Evolutionary conservation across 30 jellyfish, hydroid and myxozoan species (phyloP), one percentile per base, ranked within the genome.

Genomic region (Chironex yamaguchii): DNA sequence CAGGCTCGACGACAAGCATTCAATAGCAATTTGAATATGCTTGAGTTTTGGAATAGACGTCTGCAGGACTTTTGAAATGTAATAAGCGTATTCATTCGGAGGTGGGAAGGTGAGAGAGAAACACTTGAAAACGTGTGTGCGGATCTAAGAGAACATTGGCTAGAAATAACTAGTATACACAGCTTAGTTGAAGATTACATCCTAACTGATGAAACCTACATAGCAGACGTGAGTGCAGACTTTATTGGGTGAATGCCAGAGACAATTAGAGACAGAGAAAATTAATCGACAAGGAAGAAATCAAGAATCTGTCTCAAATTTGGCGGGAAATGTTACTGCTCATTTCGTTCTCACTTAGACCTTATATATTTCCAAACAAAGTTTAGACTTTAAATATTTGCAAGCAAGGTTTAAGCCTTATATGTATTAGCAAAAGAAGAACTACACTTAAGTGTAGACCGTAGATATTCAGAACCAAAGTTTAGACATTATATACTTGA

Each of bases 1-100:
- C 78, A 51, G 68, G 88, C 88, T 25, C 69, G 78, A 51, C 33
- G 88, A 29, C 77, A 76, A 25, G 65, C 68, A 21, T 76, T 50
- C 78, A 76, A 78, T 52, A 76, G 78, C 31, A 62, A 79, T 62
- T 34, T 62, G 72, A 62, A 62, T 58, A 27, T 34, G 76, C 82
- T 79, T 34, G 82, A 79, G 33, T 62, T 36, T 42, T 79, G 71
- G 71, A 1, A 34, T 13, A 62, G 82, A 58, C 52, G 76, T 20
- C 51, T 64, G 31, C 82, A 79, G 42, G 82, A 79, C 62, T 30
- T 52, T 62, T 35, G 26, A 30, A 36, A 79, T 64, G 82, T 79
- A 1, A 9, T 62, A 64, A 64, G 83, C 58, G 90, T 79, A 0
- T 29, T 79, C 62, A 34, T 76, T 4, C n/a, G 79, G 65, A 76